phyloP scores from a whole-genome alignment of 2,888 invertebrate species.

The Tridacna crocea region DNA sequence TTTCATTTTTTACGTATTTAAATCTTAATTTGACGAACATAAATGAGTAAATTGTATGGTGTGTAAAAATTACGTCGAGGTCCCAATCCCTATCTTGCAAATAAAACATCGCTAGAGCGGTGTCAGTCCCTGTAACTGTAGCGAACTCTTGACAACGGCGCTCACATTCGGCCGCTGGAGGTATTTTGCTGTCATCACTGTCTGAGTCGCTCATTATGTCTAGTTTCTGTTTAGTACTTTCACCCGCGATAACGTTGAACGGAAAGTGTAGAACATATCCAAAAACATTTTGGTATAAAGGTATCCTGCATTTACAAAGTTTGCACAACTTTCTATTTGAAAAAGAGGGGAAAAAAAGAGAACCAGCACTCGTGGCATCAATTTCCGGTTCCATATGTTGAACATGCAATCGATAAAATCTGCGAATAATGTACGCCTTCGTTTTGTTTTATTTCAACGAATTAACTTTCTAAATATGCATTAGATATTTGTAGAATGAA shows the following conservation, averaged over 20 bases:
- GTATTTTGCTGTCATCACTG: constrained; percentile 69
- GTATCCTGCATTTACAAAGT: neutral
- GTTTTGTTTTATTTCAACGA: no score
- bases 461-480: no score
- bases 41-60: neutral
- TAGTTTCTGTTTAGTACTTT: neutral
- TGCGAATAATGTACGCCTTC: no score
- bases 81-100: constrained; percentile 86
- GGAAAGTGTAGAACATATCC: neutral
- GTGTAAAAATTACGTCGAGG: constrained; percentile 82
- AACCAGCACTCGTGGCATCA: no score
- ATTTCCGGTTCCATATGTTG: no score
- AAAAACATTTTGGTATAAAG: neutral
- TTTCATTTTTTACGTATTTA: no score
- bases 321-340: no score
- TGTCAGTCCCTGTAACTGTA: constrained; percentile 86
- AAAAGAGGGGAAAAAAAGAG: no score
- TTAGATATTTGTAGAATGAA: no score
- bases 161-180: constrained; percentile 84
- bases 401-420: no score
- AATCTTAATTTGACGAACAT: no score
- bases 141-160: constrained; percentile 85
- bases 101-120: constrained; percentile 86
- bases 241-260: neutral
- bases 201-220: constrained; percentile 58